phyloP scores from a whole-genome alignment of 2,888 invertebrate genomes.

The Alloplasta piceator region DNA sequence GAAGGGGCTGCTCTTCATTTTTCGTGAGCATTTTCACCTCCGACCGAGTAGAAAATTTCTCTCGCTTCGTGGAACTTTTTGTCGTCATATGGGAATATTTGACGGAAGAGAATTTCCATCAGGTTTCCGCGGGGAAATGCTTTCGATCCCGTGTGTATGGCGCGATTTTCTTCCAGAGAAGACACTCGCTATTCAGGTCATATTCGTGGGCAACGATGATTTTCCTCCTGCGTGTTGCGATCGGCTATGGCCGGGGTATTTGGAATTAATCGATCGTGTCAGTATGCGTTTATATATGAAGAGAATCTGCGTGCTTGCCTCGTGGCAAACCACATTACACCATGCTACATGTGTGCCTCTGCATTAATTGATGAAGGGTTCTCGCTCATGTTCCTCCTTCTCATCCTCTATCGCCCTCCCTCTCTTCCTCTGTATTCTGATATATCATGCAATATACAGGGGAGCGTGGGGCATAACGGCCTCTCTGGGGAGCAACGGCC shows the following conservation, averaged over 20 bases:
- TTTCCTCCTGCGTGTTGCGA: neutral
- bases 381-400: slow-evolving; percentile 47
- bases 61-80: neutral
- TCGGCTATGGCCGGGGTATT: slow-evolving; percentile 62
- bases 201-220: neutral
- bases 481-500: no score
- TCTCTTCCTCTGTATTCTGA: neutral
- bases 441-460: slow-evolving; percentile 21
- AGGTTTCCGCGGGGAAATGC: neutral
- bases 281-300: neutral
- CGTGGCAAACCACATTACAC: slow-evolving; percentile 78
- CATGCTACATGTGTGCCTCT: slow-evolving; percentile 77
- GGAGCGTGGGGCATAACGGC: no score
- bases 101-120: neutral
- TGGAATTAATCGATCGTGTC: slow-evolving; percentile 75
- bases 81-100: neutral
- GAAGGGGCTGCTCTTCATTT: neutral
- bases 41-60: neutral
- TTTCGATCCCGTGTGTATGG: neutral
- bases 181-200: no score
- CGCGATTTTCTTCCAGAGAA: neutral
- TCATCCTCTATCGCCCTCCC: slow-evolving; percentile 17
- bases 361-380: slow-evolving; percentile 80
- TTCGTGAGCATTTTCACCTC: no score
- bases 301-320: slow-evolving; percentile 70